phyloP scores from a whole-genome alignment of 2,888 invertebrate genomes.

The Myopa testacea region DNA sequence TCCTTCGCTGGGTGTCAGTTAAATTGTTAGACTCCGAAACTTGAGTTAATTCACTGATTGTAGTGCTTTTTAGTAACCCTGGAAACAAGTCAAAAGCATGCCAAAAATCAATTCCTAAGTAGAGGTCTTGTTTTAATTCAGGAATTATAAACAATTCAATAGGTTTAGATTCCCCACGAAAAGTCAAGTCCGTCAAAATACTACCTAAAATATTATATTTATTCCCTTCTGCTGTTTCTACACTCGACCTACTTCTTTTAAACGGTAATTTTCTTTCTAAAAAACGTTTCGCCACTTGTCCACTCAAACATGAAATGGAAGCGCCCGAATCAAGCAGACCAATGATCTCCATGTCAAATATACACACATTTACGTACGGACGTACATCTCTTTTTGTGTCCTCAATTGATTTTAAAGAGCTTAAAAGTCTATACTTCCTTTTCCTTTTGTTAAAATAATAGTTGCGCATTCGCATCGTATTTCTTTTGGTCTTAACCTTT shows the following conservation, averaged over 20 bases:
- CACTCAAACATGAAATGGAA: constrained; percentile 37
- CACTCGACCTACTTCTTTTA: neutral
- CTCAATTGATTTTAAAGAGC: neutral
- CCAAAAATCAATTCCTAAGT: constrained; percentile 42
- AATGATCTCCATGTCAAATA: constrained; percentile 32
- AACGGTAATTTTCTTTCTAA: constrained; percentile 1
- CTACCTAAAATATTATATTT: constrained; percentile 33
- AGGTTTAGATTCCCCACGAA: constrained; percentile 14
- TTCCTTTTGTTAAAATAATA: neutral
- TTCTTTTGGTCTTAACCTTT: neutral
- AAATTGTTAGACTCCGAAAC: neutral
- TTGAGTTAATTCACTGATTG: constrained; percentile 36
- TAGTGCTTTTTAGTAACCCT: constrained; percentile 22
- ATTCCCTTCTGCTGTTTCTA: constrained; percentile 42
- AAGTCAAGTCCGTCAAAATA: constrained; percentile 20
- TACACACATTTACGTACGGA: constrained; percentile 30
- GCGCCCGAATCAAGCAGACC: constrained; percentile 43
- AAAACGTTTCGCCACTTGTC: constrained; percentile 34
- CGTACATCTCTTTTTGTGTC: constrained; percentile 23
- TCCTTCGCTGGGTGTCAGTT: neutral
- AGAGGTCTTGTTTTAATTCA: constrained; percentile 35
- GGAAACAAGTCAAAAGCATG: constrained; percentile 19
- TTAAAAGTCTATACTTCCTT: neutral
- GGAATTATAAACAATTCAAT: constrained; percentile 34
- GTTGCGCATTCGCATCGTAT: constrained; percentile 11